Evolutionary conservation across 2,797 vertebrate species (phyloP).

Genomic region (Poecile montanus): DNA sequence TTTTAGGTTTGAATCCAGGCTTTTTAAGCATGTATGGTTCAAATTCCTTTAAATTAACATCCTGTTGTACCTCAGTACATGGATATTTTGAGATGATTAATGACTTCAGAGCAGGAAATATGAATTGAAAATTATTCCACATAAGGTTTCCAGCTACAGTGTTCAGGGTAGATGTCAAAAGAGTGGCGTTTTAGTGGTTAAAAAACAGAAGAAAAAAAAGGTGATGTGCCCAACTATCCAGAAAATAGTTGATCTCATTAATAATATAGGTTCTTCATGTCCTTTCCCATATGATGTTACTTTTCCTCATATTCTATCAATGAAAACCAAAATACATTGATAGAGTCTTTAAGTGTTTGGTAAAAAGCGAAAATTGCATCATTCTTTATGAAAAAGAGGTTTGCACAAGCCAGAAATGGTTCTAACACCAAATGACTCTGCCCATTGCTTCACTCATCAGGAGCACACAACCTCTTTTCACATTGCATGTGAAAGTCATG

Average conservation of each 20-base stretch:
- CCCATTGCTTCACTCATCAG: background rate
- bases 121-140: background rate
- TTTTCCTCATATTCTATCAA: background rate
- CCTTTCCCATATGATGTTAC: background rate
- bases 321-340: background rate
- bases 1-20: background rate
- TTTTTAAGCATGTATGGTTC: background rate
- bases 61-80: background rate
- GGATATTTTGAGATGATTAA: background rate
- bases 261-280: background rate
- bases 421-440: accelerated
- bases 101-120: background rate
- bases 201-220: background rate
- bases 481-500: background rate
- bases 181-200: background rate
- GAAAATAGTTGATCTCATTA: background rate
- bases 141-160: background rate
- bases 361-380: background rate
- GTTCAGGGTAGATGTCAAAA: background rate
- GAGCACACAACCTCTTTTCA: background rate
- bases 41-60: background rate
- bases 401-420: background rate
- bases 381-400: background rate
- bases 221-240: no score
- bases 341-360: background rate